A percentile compares a stretch with the other conserved stretches of the same genome.
Conservation (phyloP, 1,140 invertebrate species). For the Calliphora vicina region DNA sequence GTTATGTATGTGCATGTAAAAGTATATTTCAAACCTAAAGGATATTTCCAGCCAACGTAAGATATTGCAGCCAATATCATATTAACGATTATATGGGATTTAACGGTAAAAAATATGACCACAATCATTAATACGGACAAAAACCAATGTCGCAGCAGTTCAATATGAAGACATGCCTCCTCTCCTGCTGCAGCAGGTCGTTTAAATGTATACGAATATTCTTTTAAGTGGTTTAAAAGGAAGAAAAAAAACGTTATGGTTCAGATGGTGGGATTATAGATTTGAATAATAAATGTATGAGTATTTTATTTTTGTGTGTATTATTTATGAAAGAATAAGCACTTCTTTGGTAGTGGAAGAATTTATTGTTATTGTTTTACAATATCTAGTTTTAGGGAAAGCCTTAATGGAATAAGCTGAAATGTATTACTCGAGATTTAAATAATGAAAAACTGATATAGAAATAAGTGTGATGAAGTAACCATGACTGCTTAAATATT, state of each 20-base stretch:
- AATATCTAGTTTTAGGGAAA: too few relatives aligned
- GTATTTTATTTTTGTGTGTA: not conserved
- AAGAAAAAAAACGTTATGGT: not conserved
- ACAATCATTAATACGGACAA: constrained; percentile 4
- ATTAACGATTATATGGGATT: constrained; percentile 12
- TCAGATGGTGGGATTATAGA: not conserved
- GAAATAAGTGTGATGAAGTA: too few relatives aligned
- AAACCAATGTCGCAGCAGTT: not conserved
- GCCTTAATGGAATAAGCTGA: too few relatives aligned
- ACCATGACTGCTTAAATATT: too few relatives aligned
- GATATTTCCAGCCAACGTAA: not conserved
- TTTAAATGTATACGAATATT: not conserved
- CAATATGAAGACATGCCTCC: not conserved
- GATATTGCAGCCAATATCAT: not conserved
- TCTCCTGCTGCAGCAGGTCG: not conserved
- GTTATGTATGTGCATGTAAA: too few relatives aligned
- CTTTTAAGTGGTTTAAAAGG: not conserved
- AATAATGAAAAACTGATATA: too few relatives aligned
- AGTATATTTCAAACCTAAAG: too few relatives aligned
- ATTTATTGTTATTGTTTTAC: too few relatives aligned
- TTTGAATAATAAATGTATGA: not conserved
- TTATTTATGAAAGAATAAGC: not conserved
- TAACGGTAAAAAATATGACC: constrained; percentile 6
- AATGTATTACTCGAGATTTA: too few relatives aligned
- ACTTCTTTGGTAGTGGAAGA: too few relatives aligned